A percentile compares a stretch with the other conserved stretches of the same genome.
Conservation (phyloP, 2,113 vertebrate species). For the Amblyornis subalaris region DNA sequence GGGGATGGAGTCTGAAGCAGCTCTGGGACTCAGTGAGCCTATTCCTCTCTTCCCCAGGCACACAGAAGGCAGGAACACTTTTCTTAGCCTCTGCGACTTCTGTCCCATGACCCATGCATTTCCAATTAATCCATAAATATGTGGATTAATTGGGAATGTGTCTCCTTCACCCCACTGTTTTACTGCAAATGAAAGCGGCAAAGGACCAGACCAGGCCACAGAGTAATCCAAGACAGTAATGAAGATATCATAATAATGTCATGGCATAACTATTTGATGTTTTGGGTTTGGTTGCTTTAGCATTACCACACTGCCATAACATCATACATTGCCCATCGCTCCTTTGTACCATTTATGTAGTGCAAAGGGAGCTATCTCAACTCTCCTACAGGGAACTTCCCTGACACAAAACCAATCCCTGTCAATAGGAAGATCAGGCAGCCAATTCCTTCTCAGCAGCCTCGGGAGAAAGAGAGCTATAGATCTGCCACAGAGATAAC, state of each 20-base stretch:
- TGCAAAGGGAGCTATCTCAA: not conserved
- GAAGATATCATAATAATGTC: not conserved
- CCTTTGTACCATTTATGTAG: not conserved
- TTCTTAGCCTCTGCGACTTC: not conserved
- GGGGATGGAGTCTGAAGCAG: not conserved
- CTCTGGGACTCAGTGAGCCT: not conserved
- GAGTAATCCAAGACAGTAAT: not conserved
- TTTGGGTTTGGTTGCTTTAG: not conserved
- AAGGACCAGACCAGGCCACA: not conserved
- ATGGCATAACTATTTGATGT: not conserved
- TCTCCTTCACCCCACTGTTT: not conserved
- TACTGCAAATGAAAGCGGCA: not conserved
- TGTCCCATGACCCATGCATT: not conserved
- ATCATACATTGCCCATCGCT: not conserved
- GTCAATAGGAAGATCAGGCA: not conserved
- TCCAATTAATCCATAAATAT: not conserved
- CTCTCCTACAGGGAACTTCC: not conserved
- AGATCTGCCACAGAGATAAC: not conserved
- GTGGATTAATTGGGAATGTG: not conserved
- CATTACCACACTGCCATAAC: not conserved
- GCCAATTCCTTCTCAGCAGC: not conserved
- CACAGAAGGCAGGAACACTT: not conserved
- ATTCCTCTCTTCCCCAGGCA: not conserved
- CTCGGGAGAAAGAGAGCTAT: not conserved
- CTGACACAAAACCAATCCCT: not conserved